These are phyloP conservation scores for Leptothorax acervorum DNA, from an alignment of 2,888 invertebrate species.

Conservation along the genomic window DNA sequence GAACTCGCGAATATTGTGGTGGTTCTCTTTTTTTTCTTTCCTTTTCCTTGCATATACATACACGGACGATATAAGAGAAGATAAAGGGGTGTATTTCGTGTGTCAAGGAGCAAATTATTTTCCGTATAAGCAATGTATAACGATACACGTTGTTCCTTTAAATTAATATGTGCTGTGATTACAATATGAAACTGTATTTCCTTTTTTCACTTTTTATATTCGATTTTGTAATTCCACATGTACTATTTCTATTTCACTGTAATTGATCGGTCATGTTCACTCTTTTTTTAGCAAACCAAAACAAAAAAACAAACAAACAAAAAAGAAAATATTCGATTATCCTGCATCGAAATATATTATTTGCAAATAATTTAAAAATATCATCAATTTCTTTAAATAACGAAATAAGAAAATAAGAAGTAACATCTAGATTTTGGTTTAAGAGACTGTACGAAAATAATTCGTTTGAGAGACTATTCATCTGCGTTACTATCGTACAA, in stretches of 20 bases:
- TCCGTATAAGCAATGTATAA: constrained; percentile 32
- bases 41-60: background rate
- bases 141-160: constrained; percentile 18
- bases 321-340: constrained; percentile 16
- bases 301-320: constrained; percentile 20
- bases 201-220: constrained; percentile 16
- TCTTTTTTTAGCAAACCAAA: constrained; percentile 19
- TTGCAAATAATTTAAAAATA: constrained; percentile 31
- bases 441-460: constrained; percentile 45
- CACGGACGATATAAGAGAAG: constrained; percentile 18
- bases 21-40: constrained; percentile 30
- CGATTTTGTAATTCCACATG: constrained; percentile 42
- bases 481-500: constrained; percentile 39
- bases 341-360: constrained; percentile 16
- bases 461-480: constrained; percentile 39
- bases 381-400: constrained; percentile 35
- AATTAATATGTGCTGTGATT: constrained; percentile 42
- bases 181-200: constrained; percentile 33
- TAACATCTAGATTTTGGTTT: constrained; percentile 53
- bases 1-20: constrained; percentile 64
- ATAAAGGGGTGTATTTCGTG: constrained; percentile 1
- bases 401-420: constrained; percentile 35
- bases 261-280: constrained; percentile 1
- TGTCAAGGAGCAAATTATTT: constrained; percentile 46
- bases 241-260: constrained; percentile 31